phyloP scores from a whole-genome alignment of 2,797 vertebrate genomes.

The Trachurus trachurus region DNA sequence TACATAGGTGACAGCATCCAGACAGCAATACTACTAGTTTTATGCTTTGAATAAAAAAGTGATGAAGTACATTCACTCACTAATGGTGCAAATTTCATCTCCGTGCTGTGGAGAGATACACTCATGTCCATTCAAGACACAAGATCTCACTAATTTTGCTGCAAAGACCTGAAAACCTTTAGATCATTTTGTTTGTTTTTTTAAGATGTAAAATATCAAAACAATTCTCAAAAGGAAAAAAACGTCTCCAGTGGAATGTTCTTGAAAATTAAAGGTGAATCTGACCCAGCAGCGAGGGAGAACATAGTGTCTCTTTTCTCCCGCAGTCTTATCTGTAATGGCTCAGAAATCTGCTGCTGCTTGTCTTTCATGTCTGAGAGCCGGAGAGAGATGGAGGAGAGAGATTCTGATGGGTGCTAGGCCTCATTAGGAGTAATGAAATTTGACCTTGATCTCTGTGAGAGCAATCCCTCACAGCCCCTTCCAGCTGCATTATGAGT shows the following conservation, averaged over 20 bases:
- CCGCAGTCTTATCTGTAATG: slow-evolving; percentile 30
- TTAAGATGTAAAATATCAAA: not conserved
- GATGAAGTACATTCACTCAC: not conserved
- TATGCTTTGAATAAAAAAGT: not conserved
- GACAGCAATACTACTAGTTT: not conserved
- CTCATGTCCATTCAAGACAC: slow-evolving; percentile 5
- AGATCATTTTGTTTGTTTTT: slow-evolving; percentile 1
- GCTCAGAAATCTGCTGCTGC: slow-evolving; percentile 39
- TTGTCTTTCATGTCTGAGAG: slow-evolving; percentile 61
- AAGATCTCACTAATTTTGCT: not conserved
- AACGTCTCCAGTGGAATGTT: slow-evolving; percentile 8
- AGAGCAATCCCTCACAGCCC: slow-evolving; percentile 32
- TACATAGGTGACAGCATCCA: not conserved
- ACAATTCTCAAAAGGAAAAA: not conserved
- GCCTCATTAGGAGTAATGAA: slow-evolving; percentile 69
- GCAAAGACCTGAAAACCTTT: not conserved
- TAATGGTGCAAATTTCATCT: slow-evolving; percentile 11
- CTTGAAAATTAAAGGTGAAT: slow-evolving; percentile 51
- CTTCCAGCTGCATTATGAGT: slow-evolving; percentile 12
- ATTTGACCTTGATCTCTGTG: slow-evolving; percentile 68
- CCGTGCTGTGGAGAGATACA: not conserved
- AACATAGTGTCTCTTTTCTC: slow-evolving; percentile 21
- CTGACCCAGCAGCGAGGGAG: slow-evolving; percentile 10
- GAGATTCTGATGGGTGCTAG: slow-evolving; percentile 39
- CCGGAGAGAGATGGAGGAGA: slow-evolving; percentile 35